Evolutionary conservation across 2,113 vertebrate species (phyloP).

Genomic region (Toxotes chatareus): DNA sequence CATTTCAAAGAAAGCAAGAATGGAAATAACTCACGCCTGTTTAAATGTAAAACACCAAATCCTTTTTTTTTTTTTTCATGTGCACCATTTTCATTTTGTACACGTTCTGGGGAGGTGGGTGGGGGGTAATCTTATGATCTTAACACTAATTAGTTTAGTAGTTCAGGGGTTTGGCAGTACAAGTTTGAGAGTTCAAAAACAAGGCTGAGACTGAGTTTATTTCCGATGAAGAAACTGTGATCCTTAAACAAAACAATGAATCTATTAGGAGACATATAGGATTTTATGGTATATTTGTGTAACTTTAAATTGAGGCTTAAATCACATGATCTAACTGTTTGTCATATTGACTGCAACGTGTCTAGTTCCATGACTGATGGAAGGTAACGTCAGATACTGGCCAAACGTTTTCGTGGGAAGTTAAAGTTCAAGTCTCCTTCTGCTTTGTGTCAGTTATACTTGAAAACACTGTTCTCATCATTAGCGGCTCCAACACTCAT

Average conservation of each 20-base stretch:
- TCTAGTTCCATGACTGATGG: background rate
- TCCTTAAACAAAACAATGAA: too few species aligned
- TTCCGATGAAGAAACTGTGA: too few species aligned
- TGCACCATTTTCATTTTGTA: background rate
- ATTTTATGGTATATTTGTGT: background rate
- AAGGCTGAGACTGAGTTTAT: background rate
- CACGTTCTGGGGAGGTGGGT: background rate
- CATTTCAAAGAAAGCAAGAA: background rate
- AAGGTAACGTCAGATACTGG: background rate
- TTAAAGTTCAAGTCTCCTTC: too few species aligned
- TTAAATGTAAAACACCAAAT: conserved; percentile 31
- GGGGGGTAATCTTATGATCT: too few species aligned
- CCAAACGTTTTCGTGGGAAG: background rate
- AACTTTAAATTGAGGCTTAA: background rate
- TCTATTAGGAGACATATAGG: too few species aligned
- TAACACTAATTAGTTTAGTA: too few species aligned
- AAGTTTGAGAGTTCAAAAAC: background rate
- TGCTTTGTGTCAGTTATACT: too few species aligned
- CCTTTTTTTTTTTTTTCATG: conserved; percentile 4
- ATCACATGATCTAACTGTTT: background rate
- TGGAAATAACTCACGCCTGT: conserved; percentile 30
- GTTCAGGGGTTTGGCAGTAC: too few species aligned
- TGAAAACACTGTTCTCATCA: too few species aligned
- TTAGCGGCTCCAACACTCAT: too few species aligned
- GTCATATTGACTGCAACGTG: background rate